phyloP scores from a whole-genome alignment of 2,888 invertebrate species.

The Plagiodera versicolora region DNA sequence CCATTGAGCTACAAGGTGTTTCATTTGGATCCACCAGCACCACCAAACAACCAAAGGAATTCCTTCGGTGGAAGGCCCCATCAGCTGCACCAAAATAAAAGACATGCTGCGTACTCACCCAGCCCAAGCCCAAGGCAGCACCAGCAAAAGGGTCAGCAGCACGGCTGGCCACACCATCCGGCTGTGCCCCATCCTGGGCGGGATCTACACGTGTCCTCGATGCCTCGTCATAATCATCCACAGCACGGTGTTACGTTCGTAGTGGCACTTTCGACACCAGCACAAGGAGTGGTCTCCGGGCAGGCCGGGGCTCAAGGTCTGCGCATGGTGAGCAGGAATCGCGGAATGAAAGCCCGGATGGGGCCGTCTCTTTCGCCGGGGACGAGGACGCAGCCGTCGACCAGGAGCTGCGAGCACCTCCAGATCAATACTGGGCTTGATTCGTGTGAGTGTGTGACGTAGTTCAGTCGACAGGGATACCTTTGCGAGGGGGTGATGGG shows the following conservation, averaged over 20 bases:
- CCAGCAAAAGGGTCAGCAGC: slow-evolving; percentile 58
- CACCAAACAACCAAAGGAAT: no score
- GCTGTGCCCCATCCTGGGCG: slow-evolving; percentile 57
- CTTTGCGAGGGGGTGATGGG: slow-evolving; percentile 35
- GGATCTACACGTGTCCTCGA: slow-evolving; percentile 57
- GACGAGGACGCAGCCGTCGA: slow-evolving; percentile 53
- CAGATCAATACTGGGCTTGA: slow-evolving; percentile 51
- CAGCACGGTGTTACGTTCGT: slow-evolving; percentile 50
- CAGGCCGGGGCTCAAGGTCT: slow-evolving; percentile 47
- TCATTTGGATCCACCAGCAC: no score
- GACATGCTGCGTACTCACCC: slow-evolving; percentile 52
- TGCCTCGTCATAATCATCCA: slow-evolving; percentile 43
- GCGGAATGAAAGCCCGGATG: no score
- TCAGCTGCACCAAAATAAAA: slow-evolving; percentile 7
- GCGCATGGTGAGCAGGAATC: slow-evolving; percentile 55
- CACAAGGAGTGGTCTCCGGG: slow-evolving; percentile 55
- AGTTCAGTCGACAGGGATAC: slow-evolving; percentile 51
- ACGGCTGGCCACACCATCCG: slow-evolving; percentile 58
- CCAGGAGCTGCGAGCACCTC: slow-evolving; percentile 56
- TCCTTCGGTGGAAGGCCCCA: no score
- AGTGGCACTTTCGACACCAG: slow-evolving; percentile 52
- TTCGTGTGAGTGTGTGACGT: slow-evolving; percentile 51
- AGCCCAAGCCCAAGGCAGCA: slow-evolving; percentile 55
- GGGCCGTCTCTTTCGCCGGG: slow-evolving; percentile 15
- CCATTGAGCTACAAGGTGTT: no score